phyloP scores from a whole-genome alignment of 2,113 vertebrate genomes.

The Elephas maximus region DNA sequence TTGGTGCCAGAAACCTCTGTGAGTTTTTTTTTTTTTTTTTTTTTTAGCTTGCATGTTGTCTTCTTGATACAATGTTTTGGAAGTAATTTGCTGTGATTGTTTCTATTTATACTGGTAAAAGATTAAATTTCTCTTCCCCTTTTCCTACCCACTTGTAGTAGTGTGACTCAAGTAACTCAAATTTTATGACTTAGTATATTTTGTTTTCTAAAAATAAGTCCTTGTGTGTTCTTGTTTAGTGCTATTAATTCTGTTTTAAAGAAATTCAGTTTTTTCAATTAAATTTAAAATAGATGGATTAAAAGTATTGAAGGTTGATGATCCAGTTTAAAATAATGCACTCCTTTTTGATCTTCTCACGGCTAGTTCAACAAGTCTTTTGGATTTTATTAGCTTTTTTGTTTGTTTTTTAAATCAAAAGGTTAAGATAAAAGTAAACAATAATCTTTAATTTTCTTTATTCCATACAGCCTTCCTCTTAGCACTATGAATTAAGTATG shows the following conservation, averaged over 20 bases:
- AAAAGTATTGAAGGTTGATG: slow-evolving; percentile 41
- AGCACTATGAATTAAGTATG: background rate
- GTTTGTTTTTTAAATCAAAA: background rate
- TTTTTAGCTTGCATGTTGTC: background rate
- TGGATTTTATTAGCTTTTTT: slow-evolving; percentile 64
- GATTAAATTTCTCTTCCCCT: background rate
- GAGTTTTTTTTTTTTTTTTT: background rate
- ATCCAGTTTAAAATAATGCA: slow-evolving; percentile 22
- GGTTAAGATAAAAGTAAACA: slow-evolving; percentile 50
- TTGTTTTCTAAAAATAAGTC: slow-evolving; percentile 58
- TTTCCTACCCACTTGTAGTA: background rate
- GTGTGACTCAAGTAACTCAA: slow-evolving; percentile 43
- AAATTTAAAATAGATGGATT: slow-evolving; percentile 51
- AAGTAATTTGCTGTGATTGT: background rate
- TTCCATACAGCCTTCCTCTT: slow-evolving; percentile 3
- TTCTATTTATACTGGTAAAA: slow-evolving; percentile 46
- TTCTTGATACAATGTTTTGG: slow-evolving; percentile 24
- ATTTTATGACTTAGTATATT: slow-evolving; percentile 50
- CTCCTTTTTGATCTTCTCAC: slow-evolving; percentile 33
- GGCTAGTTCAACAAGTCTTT: slow-evolving; percentile 5
- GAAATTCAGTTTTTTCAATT: slow-evolving; percentile 33
- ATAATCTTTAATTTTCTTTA: slow-evolving; percentile 29
- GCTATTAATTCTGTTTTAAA: slow-evolving; percentile 24
- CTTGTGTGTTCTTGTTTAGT: background rate
- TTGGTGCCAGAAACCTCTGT: background rate